A percentile compares a stretch with the other conserved stretches of the same genome.
Evolutionary conservation across 1,140 invertebrate genomes (phyloP).

Genomic region (Trachymyrmex septentrionalis): DNA sequence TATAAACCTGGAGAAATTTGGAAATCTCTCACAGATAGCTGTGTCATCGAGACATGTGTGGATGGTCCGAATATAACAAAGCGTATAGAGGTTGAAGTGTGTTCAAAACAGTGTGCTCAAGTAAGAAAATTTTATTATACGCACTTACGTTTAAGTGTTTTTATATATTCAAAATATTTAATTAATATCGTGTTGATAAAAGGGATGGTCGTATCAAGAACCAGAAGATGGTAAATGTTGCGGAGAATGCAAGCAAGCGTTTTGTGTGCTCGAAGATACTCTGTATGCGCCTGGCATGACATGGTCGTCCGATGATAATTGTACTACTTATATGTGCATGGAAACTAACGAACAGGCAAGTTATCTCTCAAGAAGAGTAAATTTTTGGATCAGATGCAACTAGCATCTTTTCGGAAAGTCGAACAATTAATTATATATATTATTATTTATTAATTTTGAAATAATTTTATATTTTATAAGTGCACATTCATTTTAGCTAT

Average conservation of each 20-base stretch:
- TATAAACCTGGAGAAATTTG: conserved; percentile 88
- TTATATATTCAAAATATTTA: background rate
- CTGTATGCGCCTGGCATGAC: conserved; percentile 86
- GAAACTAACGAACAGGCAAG: conserved; percentile 81
- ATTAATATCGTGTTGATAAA: conserved; percentile 25
- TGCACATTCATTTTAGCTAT: conserved; percentile 81
- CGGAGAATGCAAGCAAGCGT: conserved; percentile 89
- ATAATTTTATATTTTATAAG: conserved; percentile 13
- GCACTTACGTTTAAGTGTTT: background rate
- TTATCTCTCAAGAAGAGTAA: background rate
- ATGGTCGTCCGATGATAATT: conserved; percentile 90
- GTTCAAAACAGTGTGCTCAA: conserved; percentile 86
- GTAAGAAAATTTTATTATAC: conserved; percentile 71
- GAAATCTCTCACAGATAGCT: conserved; percentile 87
- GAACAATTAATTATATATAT: conserved; percentile 7
- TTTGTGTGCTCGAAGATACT: conserved; percentile 88
- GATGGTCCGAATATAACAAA: conserved; percentile 84
- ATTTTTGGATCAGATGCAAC: conserved; percentile 3
- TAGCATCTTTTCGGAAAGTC: conserved; percentile 14
- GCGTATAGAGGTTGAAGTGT: conserved; percentile 86
- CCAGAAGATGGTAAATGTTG: conserved; percentile 88
- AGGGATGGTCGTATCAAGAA: conserved; percentile 88
- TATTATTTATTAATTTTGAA: background rate
- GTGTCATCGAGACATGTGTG: conserved; percentile 88
- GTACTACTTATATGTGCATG: conserved; percentile 89